These are phyloP conservation scores for Nymphalis io DNA, from an alignment of 1,140 invertebrate genomes.

Conservation along the genomic window DNA sequence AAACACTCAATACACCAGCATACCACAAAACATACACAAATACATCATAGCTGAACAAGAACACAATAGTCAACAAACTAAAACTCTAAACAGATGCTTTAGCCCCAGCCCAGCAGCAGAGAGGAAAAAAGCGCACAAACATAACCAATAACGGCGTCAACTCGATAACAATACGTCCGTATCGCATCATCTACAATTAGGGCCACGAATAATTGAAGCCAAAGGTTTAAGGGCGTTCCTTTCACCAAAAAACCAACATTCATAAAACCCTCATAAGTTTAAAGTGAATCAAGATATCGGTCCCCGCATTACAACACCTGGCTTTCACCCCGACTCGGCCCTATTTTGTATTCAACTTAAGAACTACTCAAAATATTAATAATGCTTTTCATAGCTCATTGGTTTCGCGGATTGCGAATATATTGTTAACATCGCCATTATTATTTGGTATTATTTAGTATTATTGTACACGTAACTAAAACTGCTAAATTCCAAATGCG, in stretches of 20 bases:
- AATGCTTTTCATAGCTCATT: constrained; percentile 67
- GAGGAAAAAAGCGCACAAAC: constrained; percentile 59
- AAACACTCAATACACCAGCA: constrained; percentile 44
- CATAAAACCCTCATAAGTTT: constrained; percentile 66
- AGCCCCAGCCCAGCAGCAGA: constrained; percentile 35
- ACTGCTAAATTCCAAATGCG: constrained; percentile 26
- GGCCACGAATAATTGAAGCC: constrained; percentile 75
- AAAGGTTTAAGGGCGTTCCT: constrained; percentile 68
- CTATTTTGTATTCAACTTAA: constrained; percentile 52
- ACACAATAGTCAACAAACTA: constrained; percentile 48
- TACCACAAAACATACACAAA: constrained; percentile 36
- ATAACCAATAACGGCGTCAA: constrained; percentile 70
- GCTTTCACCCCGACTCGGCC: constrained; percentile 61
- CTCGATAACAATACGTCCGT: constrained; percentile 57
- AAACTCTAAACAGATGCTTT: constrained; percentile 60
- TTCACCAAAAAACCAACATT: constrained; percentile 59
- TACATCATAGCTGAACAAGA: constrained; percentile 23
- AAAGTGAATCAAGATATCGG: constrained; percentile 76
- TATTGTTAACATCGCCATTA: constrained; percentile 47
- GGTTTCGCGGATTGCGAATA: constrained; percentile 54
- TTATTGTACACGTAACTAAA: constrained; percentile 36
- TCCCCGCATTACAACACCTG: constrained; percentile 67
- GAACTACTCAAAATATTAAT: constrained; percentile 66
- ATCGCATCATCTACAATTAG: constrained; percentile 79
- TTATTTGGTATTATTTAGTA: constrained; percentile 37